These are phyloP conservation scores for western clawed frog (Xenopus tropicalis) DNA, from an alignment of 2,113 vertebrate genomes.

Conservation along the genomic window UCB_Xtro_10.0 CM004443.2:21836001-21836500, in stretches of 20 bases:
- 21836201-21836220: slow-evolving; percentile 13
- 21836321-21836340: slow-evolving; percentile 21
- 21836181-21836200: neutral
- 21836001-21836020: too few relatives aligned
- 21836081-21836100: too few relatives aligned
- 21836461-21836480: too few relatives aligned
- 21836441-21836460: too few relatives aligned
- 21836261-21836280: slow-evolving; percentile 19
- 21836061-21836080: too few relatives aligned
- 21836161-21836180: slow-evolving; percentile 17
- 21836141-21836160: neutral
- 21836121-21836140: too few relatives aligned
- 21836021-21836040: too few relatives aligned
- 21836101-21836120: too few relatives aligned
- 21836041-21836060: too few relatives aligned
- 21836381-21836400: neutral
- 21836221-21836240: slow-evolving; percentile 9
- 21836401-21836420: too few relatives aligned
- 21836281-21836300: neutral
- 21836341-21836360: neutral
- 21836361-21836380: neutral
- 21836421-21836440: too few relatives aligned
- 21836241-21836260: neutral
- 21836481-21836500: too few relatives aligned
- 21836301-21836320: slow-evolving; percentile 4